Evolutionary conservation across 2,113 vertebrate genomes (phyloP), one percentile per base, ranked within the genome.

Genomic region (Electrona antarctica): DNA sequence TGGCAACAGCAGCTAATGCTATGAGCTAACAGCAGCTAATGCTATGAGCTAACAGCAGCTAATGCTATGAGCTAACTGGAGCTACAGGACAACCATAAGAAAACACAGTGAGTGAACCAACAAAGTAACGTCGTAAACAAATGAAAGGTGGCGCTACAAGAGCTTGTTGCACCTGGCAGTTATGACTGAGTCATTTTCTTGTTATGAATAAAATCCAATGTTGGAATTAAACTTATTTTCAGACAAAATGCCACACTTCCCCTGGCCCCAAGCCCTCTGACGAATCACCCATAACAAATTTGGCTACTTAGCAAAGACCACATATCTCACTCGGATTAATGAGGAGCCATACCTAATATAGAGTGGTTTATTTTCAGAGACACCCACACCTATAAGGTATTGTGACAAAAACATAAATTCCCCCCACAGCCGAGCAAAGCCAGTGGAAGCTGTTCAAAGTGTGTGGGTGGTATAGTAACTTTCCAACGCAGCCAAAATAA

Each of bases 401-500:
- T 58, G 49, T 14, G 56, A 56, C 1, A 48, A 21, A 45, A 66
- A 57, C 21, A 21, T 21, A 21, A 21, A 21, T 21, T 8, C 56
- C 12, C 11, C 33, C 29, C 12, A 69, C 51, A 77, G 58, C 8
- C 47, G 49, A 7, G 49, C 46, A 1, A 69, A 60, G 55, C 48
- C 46, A 14, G 11, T 13, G 28, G 41, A 21, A 46, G 47, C 12
- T 60, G 59, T 3, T 10, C 57, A 77, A 79, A 69, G 63, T 66
- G 41, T 33, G 52, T 55, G 59, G 70, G 59, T 12, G 51, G 50
- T 60, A 14, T 47, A 78, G 48, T 50, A 73, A 84, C 61, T 84
- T 60, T 80, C 14, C 9, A 29, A 3, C 49, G 46, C 57, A 80
- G 61, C 46, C 62, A 59, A 67, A 76, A 45, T 57, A 45, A 41